Evolutionary conservation across 2,797 vertebrate species (phyloP).

Genomic region (Hirundo rustica): DNA sequence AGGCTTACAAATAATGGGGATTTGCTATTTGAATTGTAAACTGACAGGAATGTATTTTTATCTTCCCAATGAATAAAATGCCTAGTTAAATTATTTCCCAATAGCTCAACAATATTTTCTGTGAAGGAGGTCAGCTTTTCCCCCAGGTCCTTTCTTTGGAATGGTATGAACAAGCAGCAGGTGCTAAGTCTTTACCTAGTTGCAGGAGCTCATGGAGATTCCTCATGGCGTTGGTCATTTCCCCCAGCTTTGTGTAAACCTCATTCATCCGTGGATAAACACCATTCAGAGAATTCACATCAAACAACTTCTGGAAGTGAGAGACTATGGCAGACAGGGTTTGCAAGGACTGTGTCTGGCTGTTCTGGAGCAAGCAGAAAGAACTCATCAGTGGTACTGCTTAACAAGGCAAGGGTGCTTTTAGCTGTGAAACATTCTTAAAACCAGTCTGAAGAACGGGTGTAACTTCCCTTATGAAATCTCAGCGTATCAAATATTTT

Average conservation of each 20-base stretch:
- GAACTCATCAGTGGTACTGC: background rate
- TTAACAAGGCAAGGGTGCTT: background rate
- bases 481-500: background rate
- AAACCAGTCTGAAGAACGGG: background rate
- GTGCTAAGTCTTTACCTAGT: slow-evolving; percentile 75
- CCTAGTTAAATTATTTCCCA: background rate
- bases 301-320: slow-evolving; percentile 92
- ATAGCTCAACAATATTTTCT: background rate
- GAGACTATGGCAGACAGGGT: slow-evolving; percentile 83
- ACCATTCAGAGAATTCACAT: slow-evolving; percentile 82
- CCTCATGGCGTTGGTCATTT: slow-evolving; percentile 85
- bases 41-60: background rate
- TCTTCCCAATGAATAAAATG: background rate
- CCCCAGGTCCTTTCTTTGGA: background rate
- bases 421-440: background rate
- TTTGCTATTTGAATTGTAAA: background rate
- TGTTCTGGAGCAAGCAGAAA: slow-evolving; percentile 69
- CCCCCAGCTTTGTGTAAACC: slow-evolving; percentile 86
- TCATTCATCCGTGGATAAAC: slow-evolving; percentile 90
- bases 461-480: background rate
- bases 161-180: background rate
- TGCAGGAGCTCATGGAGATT: slow-evolving; percentile 83
- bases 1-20: background rate
- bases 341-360: slow-evolving; percentile 72
- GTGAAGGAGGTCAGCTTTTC: background rate